phyloP scores from a whole-genome alignment of 2,797 vertebrate genomes.

The Sebastiscus albofasciatus region DNA sequence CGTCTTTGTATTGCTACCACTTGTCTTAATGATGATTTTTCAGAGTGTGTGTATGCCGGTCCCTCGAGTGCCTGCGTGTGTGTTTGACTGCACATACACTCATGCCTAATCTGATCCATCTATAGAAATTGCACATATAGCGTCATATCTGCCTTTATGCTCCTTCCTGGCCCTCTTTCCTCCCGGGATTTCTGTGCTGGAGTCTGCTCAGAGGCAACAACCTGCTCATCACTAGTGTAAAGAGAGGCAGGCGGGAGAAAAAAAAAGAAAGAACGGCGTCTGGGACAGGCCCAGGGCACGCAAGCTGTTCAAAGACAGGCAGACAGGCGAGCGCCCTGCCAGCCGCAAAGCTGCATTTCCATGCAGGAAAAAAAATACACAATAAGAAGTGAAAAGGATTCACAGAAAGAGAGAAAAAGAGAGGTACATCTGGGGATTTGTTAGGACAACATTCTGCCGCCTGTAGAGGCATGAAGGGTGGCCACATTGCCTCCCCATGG shows the following conservation, averaged over 20 bases:
- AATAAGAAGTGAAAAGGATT: slow-evolving; percentile 64
- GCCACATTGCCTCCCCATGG: slow-evolving; percentile 52
- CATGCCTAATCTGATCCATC: slow-evolving; percentile 46
- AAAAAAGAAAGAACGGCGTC: slow-evolving; percentile 51
- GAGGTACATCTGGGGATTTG: slow-evolving; percentile 70
- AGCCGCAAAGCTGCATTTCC: slow-evolving; percentile 69
- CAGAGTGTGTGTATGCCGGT: not conserved
- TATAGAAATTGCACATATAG: slow-evolving; percentile 47
- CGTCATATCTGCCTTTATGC: slow-evolving; percentile 45
- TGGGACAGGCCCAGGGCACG: slow-evolving; percentile 82
- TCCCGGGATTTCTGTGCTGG: slow-evolving; percentile 61
- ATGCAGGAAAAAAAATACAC: slow-evolving; percentile 45
- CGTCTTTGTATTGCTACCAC: slow-evolving; percentile 9
- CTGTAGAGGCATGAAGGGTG: slow-evolving; percentile 66
- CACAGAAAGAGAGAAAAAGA: slow-evolving; percentile 31
- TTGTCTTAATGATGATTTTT: slow-evolving; percentile 21
- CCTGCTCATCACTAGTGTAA: slow-evolving; percentile 77
- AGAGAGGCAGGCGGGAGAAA: slow-evolving; percentile 52
- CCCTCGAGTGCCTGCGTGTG: not conserved
- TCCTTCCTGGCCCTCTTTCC: slow-evolving; percentile 51
- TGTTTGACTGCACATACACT: slow-evolving; percentile 13
- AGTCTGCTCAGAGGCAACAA: slow-evolving; percentile 77
- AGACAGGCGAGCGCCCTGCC: slow-evolving; percentile 63
- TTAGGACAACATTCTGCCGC: slow-evolving; percentile 66
- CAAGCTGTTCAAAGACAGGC: slow-evolving; percentile 83